Percentiles rank a stretch among this genome's conserved stretches.
phyloP scores from a whole-genome alignment of 2,797 vertebrate species.

The Aulostomus chinensis region DNA sequence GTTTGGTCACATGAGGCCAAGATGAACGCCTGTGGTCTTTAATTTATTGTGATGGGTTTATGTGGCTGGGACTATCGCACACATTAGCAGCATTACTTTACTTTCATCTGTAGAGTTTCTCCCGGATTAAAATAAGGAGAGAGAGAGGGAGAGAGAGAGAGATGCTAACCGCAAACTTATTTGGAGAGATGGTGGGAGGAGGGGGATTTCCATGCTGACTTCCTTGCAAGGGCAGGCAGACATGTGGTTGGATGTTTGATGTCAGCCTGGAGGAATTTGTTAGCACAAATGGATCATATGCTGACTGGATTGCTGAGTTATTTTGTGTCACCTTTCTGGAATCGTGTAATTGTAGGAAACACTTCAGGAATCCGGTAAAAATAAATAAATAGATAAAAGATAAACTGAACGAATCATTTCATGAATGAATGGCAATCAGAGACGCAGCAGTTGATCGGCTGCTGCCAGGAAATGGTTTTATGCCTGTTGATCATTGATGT shows the following conservation, averaged over 20 bases:
- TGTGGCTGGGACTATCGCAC: constrained; percentile 66
- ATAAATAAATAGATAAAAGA: background rate
- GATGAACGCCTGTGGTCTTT: constrained; percentile 65
- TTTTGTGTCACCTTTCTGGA: constrained; percentile 38
- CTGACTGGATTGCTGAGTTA: constrained; percentile 39
- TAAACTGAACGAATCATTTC: too few relatives aligned
- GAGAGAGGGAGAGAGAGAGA: too few relatives aligned
- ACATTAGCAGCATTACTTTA: constrained; percentile 65
- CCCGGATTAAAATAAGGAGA: constrained; percentile 58
- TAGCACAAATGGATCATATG: constrained; percentile 54
- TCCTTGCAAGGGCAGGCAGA: constrained; percentile 58
- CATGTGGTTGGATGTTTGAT: constrained; percentile 71
- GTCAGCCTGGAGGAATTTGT: constrained; percentile 64
- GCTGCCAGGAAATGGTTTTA: too few relatives aligned
- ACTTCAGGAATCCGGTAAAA: constrained; percentile 15
- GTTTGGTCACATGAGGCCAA: constrained; percentile 65
- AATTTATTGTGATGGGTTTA: constrained; percentile 71
- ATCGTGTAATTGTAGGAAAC: constrained; percentile 10
- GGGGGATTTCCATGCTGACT: constrained; percentile 67
- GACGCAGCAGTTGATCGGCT: too few relatives aligned
- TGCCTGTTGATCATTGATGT: too few relatives aligned
- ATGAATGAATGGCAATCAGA: too few relatives aligned
- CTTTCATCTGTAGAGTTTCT: constrained; percentile 73
- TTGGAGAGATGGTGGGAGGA: constrained; percentile 41
- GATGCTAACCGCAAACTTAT: constrained; percentile 66